Conservation (phyloP, 2,888 invertebrate genomes). For the Drosophila birchii region DNA sequence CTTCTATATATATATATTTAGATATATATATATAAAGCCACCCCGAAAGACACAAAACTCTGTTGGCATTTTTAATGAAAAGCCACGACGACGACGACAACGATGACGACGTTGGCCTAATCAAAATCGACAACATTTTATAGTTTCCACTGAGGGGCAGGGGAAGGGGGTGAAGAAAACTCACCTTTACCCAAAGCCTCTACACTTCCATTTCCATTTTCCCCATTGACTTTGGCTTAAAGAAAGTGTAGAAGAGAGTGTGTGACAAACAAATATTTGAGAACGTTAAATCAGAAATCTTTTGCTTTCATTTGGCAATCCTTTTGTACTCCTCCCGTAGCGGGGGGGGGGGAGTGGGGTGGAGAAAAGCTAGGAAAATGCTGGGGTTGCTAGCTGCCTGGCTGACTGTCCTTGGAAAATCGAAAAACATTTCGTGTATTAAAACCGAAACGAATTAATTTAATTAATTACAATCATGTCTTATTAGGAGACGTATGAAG, state of each 20-base stretch:
- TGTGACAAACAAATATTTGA: constrained; percentile 80
- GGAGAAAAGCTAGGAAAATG: not conserved
- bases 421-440: constrained; percentile 83
- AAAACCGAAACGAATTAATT: constrained; percentile 85
- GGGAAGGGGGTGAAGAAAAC: not conserved
- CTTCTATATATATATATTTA: not conserved
- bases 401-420: constrained; percentile 61
- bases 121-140: constrained; percentile 83
- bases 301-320: constrained; percentile 79
- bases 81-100: constrained; percentile 64
- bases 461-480: constrained; percentile 85
- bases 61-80: constrained; percentile 77
- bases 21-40: constrained; percentile 52
- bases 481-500: constrained; percentile 83
- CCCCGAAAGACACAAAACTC: constrained; percentile 53
- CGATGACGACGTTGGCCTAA: constrained; percentile 64
- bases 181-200: constrained; percentile 4
- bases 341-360: not conserved
- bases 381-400: constrained; percentile 21
- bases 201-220: not conserved
- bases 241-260: constrained; percentile 35
- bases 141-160: constrained; percentile 54
- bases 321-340: constrained; percentile 56
- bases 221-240: not conserved
- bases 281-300: constrained; percentile 79